Conservation (phyloP, 2,113 vertebrate genomes). For the Lanius ludovicianus region DNA sequence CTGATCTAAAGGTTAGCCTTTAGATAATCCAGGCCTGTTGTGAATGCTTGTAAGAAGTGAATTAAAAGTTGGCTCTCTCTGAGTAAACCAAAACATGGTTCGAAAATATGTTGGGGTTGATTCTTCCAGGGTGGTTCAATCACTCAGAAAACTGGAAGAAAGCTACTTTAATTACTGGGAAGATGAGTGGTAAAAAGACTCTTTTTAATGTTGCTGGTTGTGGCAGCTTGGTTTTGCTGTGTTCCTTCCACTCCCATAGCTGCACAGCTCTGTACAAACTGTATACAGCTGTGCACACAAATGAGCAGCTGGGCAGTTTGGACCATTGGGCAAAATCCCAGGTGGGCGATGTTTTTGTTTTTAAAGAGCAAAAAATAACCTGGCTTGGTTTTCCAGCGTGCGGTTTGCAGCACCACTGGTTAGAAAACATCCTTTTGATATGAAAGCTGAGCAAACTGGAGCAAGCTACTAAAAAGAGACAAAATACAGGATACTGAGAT, state of each 20-base stretch:
- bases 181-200: not conserved
- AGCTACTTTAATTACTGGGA: not conserved
- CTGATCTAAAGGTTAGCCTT: not conserved
- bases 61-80: not conserved
- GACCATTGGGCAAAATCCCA: not conserved
- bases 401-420: not conserved
- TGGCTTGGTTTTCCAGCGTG: not conserved
- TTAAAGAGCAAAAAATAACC: slow-evolving; percentile 25
- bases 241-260: not conserved
- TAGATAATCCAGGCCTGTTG: not conserved
- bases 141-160: not conserved
- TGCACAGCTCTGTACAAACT: not conserved
- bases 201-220: not conserved
- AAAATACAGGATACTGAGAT: not conserved
- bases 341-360: not conserved
- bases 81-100: not conserved
- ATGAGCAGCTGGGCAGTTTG: slow-evolving; percentile 5
- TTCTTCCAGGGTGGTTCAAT: slow-evolving; percentile 12
- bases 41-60: not conserved
- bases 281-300: not conserved
- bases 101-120: not conserved
- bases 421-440: not conserved
- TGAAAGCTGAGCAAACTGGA: not conserved
- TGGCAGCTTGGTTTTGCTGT: not conserved
- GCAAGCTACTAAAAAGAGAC: not conserved